Evolutionary conservation across 2,888 invertebrate species (phyloP), one percentile per base, ranked within the genome.

Genomic region (Metacarcinus magister): DNA sequence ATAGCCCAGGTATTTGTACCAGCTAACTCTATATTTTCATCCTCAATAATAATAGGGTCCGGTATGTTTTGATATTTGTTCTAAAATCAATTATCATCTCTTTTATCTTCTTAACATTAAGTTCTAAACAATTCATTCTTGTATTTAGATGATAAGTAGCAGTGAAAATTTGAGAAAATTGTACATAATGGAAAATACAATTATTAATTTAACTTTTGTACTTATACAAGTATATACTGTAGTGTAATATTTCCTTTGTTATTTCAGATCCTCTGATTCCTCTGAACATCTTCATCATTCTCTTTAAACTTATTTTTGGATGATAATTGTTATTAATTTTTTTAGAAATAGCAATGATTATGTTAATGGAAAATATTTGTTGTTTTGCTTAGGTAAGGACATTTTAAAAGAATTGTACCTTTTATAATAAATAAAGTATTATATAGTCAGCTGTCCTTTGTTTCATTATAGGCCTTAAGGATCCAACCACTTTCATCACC

Each of bases 201-300:
- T 8, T 75, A 3, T 16, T 67, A 67, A 13, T 19, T 23, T 67
- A 0, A 67, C 4, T 67, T 67, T 67, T 23, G 16, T 67, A 23
- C 23, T 23, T 67, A 4, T 13, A 16, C 2, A 67, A 19, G 23
- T 23, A 28, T 75, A 8, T 75, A 28, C 28, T 75, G 28, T 75
- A 28, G 5, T 75, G n/a, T 44, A 67, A 54, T 39, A 10, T 90
- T 93, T 89, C 39, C 3, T 94, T 67, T 95, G n/a, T 92, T 48
- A 97, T 99, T 99, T 97, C 98, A 99, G 99, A 99, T 98, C 99
- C 99, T 19, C 98, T 99, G 97, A 99, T 99, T 97, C 98, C 99
- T 97, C 98, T 99, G 96, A 99, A 99, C 97, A 98, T 99, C 97
- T 97, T 99, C 97, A 98, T 98, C 96, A 99, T 99, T 97, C 97